Evolutionary conservation across 1,140 invertebrate genomes (phyloP).

Genomic region (Aphelenchoides besseyi): DNA sequence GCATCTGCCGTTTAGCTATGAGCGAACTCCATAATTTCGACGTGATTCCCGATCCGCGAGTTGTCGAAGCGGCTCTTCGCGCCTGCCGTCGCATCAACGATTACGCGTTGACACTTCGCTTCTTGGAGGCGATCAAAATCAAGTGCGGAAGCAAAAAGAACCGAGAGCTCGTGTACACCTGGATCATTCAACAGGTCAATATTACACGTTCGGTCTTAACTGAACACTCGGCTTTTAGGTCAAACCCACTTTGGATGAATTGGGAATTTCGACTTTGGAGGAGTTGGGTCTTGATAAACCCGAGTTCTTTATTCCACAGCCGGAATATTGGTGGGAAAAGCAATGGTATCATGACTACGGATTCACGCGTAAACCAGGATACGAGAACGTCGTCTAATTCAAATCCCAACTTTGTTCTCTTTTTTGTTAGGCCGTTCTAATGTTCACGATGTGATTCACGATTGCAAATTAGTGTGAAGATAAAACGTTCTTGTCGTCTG

Average conservation of each 20-base stretch:
- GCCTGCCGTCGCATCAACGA: conserved; percentile 91
- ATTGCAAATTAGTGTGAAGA: neutral
- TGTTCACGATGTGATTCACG: neutral
- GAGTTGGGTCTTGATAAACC: conserved; percentile 95
- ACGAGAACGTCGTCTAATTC: conserved; percentile 44
- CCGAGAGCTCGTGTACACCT: conserved; percentile 52
- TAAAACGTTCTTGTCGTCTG: neutral
- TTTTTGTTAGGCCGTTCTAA: neutral
- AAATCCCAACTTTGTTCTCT: neutral
- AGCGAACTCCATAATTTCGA: conserved; percentile 65
- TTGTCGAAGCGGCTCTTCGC: conserved; percentile 82
- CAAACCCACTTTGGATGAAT: conserved; percentile 80
- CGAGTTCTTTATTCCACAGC: conserved; percentile 70
- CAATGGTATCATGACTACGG: conserved; percentile 55
- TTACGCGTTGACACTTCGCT: conserved; percentile 82
- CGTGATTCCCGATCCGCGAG: conserved; percentile 87
- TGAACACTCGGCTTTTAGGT: conserved; percentile 42
- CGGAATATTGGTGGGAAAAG: conserved; percentile 61
- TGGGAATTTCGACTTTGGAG: conserved; percentile 88
- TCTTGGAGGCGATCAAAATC: conserved; percentile 81
- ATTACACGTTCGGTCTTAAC: conserved; percentile 1
- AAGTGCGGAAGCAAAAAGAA: conserved; percentile 76
- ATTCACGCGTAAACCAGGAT: conserved; percentile 57
- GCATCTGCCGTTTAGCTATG: conserved; percentile 50
- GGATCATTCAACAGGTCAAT: conserved; percentile 56